Evolutionary conservation across 2,888 invertebrate genomes (phyloP).

Genomic region (Dascillus cervinus): DNA sequence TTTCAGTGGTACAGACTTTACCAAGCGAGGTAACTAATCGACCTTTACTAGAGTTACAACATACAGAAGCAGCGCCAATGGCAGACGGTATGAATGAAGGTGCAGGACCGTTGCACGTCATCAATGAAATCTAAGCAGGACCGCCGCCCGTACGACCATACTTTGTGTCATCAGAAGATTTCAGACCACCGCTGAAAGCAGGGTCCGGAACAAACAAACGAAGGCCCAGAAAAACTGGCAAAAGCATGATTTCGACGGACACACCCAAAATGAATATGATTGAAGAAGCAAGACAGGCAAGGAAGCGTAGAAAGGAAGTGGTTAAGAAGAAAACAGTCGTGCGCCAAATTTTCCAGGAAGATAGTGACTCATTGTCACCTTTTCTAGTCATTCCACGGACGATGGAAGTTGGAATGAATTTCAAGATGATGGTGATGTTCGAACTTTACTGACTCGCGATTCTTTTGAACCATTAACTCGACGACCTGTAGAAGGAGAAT

Average conservation of each 20-base stretch:
- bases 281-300: constrained; percentile 8
- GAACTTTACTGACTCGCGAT: constrained; percentile 1
- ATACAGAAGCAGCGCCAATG: not conserved
- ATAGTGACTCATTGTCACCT: not conserved
- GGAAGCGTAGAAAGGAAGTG: too few species aligned
- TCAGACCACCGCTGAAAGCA: constrained; percentile 5
- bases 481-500: constrained; percentile 1
- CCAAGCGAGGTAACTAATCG: constrained; percentile 13
- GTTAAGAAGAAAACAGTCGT: not conserved
- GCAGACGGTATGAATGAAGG: not conserved
- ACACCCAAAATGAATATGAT: constrained; percentile 13
- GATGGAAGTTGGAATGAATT: not conserved
- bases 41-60: constrained; percentile 3
- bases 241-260: constrained; percentile 15
- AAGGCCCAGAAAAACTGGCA: constrained; percentile 11
- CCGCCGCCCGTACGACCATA: constrained; percentile 1
- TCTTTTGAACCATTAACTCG: constrained; percentile 2
- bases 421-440: not conserved
- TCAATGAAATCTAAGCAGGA: constrained; percentile 1
- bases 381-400: not conserved
- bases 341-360: not conserved
- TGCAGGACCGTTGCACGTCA: not conserved
- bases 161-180: constrained; percentile 6
- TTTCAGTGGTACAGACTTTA: constrained; percentile 16
- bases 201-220: constrained; percentile 5